Evolutionary conservation across 2,888 invertebrate species (phyloP), one percentile per base, ranked within the genome.

Genomic region (Torymus auratus): DNA sequence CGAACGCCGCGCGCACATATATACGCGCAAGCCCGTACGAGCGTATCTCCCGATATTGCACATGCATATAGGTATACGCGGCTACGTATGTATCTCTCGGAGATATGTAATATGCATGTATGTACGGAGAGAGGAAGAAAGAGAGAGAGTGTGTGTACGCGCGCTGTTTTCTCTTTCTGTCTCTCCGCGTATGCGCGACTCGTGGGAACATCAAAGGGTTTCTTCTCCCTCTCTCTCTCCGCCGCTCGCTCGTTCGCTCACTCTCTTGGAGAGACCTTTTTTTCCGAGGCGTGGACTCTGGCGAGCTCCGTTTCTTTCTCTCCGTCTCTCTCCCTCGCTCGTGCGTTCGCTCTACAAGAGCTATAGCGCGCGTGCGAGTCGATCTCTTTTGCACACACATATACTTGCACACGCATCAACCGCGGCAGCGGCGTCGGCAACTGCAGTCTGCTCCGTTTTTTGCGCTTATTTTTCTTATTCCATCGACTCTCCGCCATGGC

Each of bases 181-280:
- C 56, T 78, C 69, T 56, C 55, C 68, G 70, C 61, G 55, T 28
- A 60, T 14, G 11, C 60, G 62, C 28, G 28, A 77, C 68, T 81
- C 80, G 80, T 81, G 80, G 68, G 80, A 81, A 81, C 72, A 77
- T 81, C 78, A 78, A 69, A 77, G 81, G 81, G 69, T 81, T 83
- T 80, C 82, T 81, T 80, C 83, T 28, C 60, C 56, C 52, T 41
- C 69, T 67, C 53, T 64, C 62, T 41, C 76, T 79, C 64, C 41
- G 41, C 41, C 41, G 41, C 41, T 80, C 73, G 62, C 41, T 61
- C 50, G 67, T 13, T 70, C 61, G 53, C 64, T 55, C 58, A 56
- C 65, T 69, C 15, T 73, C 72, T 77, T 23, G 14, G 1, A 7
- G 58, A 11, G 53, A 72, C 61, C 61, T n/a, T 69, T 79, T 13